A percentile compares a stretch with the other conserved stretches of the same genome.
phyloP scores from a whole-genome alignment of 2,888 invertebrate genomes.

The Venusia cambrica region DNA sequence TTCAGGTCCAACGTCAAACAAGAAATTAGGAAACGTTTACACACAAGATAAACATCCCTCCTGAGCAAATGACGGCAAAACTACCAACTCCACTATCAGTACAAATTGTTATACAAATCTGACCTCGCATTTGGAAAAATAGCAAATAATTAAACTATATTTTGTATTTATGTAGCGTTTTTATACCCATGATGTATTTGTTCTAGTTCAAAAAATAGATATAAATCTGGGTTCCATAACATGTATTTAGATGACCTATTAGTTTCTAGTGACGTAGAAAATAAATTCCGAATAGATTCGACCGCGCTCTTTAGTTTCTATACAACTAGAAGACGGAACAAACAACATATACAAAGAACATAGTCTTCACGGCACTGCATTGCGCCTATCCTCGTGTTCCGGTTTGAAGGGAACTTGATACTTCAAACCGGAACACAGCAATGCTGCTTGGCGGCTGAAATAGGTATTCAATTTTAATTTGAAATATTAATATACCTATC shows the following conservation, averaged over 20 bases:
- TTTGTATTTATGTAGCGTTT: constrained; percentile 24
- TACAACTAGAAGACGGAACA: no score
- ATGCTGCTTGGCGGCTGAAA: no score
- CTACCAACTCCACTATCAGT: constrained; percentile 37
- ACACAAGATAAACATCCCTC: constrained; percentile 71
- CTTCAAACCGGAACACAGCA: no score
- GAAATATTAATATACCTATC: no score
- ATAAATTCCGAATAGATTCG: constrained; percentile 67
- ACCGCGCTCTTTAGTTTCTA: constrained; percentile 51
- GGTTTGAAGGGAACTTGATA: no score
- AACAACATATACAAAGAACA: no score
- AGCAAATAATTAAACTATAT: constrained; percentile 30
- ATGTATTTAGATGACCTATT: constrained; percentile 31
- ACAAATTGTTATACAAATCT: constrained; percentile 46
- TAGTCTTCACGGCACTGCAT: no score
- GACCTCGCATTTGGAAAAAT: constrained; percentile 56
- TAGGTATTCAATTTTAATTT: no score
- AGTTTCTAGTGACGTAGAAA: constrained; percentile 46
- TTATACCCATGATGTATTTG: constrained; percentile 18
- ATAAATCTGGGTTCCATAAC: no score
- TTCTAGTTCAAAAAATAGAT: constrained; percentile 2
- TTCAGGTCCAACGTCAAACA: constrained; percentile 59
- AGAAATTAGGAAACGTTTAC: constrained; percentile 72
- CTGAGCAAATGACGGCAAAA: constrained; percentile 39
- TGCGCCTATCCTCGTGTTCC: no score